Base-by-base conservation (phyloP, 2,113 vertebrate genomes). In the Colistium nudipinnis region DNA sequence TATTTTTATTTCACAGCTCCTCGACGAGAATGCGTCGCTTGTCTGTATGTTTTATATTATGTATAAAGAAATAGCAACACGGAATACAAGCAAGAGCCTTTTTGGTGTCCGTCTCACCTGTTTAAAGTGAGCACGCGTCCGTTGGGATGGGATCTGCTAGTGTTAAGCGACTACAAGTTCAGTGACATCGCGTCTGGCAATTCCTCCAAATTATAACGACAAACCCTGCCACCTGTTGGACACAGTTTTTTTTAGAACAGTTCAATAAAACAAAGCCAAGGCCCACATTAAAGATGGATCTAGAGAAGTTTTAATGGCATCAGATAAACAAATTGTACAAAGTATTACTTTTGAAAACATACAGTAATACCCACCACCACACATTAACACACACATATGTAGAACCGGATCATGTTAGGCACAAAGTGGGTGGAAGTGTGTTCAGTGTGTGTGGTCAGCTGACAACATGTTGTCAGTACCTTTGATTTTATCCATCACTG, bases 341-440 rank as follows among this genome's bases (percentile, higher is more conserved):
- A 91, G 87, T 89, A 87, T 85, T 70, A 80, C 69, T 61, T 66
- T 10, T 76, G 54, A 73, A 75, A 89, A 78, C 57, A 71, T 47
- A 19, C 14, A 33, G 67, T 77, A 83, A 68, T 60, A 87, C 76
- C 62, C 3, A 5, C 70, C 51, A 67, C 51, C 78, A 75, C 49
- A 87, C 57, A 62, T 71, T n/a, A 54, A 76, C 74, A 80, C 67
- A 82, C 27, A 33, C 66, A 83, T 11, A 54, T 76, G 68, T 73
- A 78, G 74, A 82, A 70, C 62, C 74, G 71, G 78, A 60, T 89
- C 74, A 27, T 71, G 54, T 84, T 88, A 93, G 91, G 90, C 92
- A 93, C 90, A 85, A 80, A 85, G 89, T 90, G 80, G 90, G 82
- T 80, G 78, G 78, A 83, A 82, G 80, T n/a, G n/a, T n/a, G n/a